Base-by-base conservation (phyloP, 1,140 invertebrate genomes). In the Armadillidium nasatum region DNA sequence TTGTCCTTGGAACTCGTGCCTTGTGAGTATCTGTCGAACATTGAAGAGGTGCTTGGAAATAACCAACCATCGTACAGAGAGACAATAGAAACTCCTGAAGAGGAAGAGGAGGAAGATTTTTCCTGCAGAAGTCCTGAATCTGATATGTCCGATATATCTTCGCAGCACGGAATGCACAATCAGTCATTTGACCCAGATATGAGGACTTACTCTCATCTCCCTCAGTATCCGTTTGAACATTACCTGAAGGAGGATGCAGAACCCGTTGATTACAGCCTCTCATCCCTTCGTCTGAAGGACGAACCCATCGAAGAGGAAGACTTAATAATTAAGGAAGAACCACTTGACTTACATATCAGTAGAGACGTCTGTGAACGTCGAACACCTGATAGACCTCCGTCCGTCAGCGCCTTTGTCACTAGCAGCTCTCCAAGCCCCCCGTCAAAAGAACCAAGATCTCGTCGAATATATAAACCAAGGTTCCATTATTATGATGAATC, bases 381-480 rank as follows among this genome's bases (percentile, higher is more conserved):
- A 70, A 75, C 13, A 67, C 70, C 69, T 68, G 68, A 19, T 75
- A 71, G 43, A 72, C 71, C 43, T 44, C 73, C 54, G 11, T 60
- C 50, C 50, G 50, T 60, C 50, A 60, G 50, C 19, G 50, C 50
- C 11, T 60, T 60, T 19, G 50, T 19, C 2, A 60, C 2, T 19
- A 76, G 75, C 72, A 71, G 33, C 22, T 79, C 78, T 43, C 78
- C 78, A 11, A 76, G 75, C 54, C 78, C 78, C 15, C 75, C 78
- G n/a, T 68, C 73, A 23, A 79, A 76, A 67, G 75, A 76, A 43
- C 69, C 75, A 10, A 81, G 78, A 71, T 68, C 76, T 44, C 70
- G 69, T 33, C 75, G 74, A 71, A 75, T 81, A 22, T 81, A 81
- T 69, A 81, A 81, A 72, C 80, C 80, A n/a, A 71, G 80, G 21